Conservation (phyloP, 2,888 invertebrate genomes). For the Athrips mouffetella region DNA sequence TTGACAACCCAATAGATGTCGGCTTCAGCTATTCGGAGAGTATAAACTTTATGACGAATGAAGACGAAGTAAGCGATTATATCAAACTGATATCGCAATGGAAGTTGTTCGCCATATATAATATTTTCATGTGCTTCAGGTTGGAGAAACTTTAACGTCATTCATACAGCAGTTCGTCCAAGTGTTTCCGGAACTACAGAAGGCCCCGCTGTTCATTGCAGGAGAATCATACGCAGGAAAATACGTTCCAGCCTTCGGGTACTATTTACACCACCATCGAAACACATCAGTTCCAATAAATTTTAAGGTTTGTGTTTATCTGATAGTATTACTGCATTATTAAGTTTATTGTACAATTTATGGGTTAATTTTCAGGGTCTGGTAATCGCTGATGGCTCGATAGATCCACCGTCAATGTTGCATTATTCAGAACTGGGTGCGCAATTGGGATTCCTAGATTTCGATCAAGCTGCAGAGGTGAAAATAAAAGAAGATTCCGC, state of each 20-base stretch:
- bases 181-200: slow-evolving; percentile 77
- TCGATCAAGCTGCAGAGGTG: neutral
- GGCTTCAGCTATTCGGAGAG: slow-evolving; percentile 15
- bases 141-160: slow-evolving; percentile 55
- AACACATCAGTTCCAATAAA: neutral
- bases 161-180: slow-evolving; percentile 79
- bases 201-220: slow-evolving; percentile 79
- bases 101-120: no score
- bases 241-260: slow-evolving; percentile 75
- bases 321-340: no score
- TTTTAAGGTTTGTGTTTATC: neutral
- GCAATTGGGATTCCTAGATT: neutral
- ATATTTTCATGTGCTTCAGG: neutral
- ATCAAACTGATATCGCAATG: no score
- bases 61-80: neutral
- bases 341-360: no score
- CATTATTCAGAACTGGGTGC: neutral
- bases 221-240: slow-evolving; percentile 83
- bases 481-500: neutral
- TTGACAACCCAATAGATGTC: neutral
- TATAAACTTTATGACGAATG: neutral
- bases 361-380: neutral
- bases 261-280: neutral
- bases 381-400: neutral
- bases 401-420: neutral